phyloP scores from a whole-genome alignment of 1,140 invertebrate genomes.

The Bombus sylvicola region DNA sequence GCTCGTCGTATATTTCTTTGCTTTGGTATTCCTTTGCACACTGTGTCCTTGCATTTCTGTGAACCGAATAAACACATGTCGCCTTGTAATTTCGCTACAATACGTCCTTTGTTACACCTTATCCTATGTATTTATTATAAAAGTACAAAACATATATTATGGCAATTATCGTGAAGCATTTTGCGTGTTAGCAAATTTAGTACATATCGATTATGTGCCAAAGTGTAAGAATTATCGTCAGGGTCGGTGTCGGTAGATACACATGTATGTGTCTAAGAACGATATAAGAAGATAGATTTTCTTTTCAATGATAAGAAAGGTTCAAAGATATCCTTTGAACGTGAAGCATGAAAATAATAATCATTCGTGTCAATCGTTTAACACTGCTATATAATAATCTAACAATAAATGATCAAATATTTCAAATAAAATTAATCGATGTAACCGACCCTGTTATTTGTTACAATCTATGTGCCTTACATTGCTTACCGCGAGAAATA shows the following conservation, averaged over 20 bases:
- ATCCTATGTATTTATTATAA: slow-evolving; percentile 75
- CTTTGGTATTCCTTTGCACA: slow-evolving; percentile 82
- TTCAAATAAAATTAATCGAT: background rate
- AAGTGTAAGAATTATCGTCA: slow-evolving; percentile 58
- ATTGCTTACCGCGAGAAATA: slow-evolving; percentile 48
- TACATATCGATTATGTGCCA: slow-evolving; percentile 57
- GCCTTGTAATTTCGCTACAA: slow-evolving; percentile 51
- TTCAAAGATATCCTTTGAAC: background rate
- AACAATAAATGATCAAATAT: background rate
- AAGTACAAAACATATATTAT: slow-evolving; percentile 80
- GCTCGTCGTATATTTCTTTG: slow-evolving; percentile 79
- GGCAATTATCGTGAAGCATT: slow-evolving; percentile 63
- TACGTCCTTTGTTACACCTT: slow-evolving; percentile 34
- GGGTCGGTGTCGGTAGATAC: slow-evolving; percentile 34
- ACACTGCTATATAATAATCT: background rate
- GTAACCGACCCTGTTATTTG: slow-evolving; percentile 41
- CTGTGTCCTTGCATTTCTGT: slow-evolving; percentile 80
- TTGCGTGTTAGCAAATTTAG: slow-evolving; percentile 57
- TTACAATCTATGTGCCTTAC: slow-evolving; percentile 49
- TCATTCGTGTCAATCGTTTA: background rate
- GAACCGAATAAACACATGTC: slow-evolving; percentile 74
- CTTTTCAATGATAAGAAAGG: background rate
- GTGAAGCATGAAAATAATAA: background rate
- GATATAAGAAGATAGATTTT: slow-evolving; percentile 11
- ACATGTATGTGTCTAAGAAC: background rate